phyloP scores from a whole-genome alignment of 2,797 vertebrate species.

The Syndactyla subalaris region DNA sequence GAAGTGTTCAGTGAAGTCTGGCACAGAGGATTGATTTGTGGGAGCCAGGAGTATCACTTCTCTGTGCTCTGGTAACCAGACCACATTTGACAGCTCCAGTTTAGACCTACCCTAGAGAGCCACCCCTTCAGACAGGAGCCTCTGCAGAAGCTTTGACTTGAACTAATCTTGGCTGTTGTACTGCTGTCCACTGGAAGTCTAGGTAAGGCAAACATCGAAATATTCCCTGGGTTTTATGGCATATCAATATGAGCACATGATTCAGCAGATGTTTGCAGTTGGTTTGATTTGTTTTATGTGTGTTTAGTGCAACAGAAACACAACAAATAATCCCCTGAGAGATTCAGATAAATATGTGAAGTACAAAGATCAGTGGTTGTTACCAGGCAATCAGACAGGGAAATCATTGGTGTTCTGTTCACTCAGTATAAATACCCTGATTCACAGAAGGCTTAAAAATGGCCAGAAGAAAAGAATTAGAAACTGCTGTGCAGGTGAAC shows the following conservation, averaged over 20 bases:
- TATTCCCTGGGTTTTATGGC: not conserved
- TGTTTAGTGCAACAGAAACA: not conserved
- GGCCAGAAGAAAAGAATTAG: not conserved
- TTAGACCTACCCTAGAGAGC: not conserved
- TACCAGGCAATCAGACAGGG: not conserved
- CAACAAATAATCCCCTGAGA: not conserved
- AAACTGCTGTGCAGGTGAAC: not conserved
- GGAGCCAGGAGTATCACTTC: not conserved
- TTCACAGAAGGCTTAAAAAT: not conserved
- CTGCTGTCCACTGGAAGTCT: not conserved
- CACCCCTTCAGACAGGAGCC: not conserved
- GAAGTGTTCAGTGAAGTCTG: not conserved
- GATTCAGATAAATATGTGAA: not conserved
- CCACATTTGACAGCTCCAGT: not conserved
- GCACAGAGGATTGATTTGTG: not conserved
- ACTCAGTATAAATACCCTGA: not conserved
- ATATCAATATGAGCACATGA: not conserved
- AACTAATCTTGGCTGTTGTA: not conserved
- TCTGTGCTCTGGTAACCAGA: not conserved
- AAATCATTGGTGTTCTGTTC: not conserved
- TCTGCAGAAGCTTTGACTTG: not conserved
- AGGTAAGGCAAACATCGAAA: not conserved
- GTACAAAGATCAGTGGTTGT: not conserved
- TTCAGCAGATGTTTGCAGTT: slow-evolving; percentile 10
- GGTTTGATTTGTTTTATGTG: not conserved